Conservation (phyloP, 2,797 vertebrate genomes). For the Labroides dimidiatus region DNA sequence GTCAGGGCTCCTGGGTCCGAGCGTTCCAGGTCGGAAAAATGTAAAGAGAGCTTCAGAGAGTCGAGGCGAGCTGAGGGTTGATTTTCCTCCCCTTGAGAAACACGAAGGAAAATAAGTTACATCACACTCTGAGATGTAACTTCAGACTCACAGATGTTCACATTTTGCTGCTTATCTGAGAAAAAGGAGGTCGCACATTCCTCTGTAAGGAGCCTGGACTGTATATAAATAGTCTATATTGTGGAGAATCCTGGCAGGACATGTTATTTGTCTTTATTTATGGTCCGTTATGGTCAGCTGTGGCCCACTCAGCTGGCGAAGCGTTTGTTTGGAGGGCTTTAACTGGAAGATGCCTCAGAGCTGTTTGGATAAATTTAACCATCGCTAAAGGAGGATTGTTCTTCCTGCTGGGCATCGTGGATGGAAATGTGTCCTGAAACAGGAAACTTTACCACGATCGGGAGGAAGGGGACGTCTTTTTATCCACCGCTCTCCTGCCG, state of each 20-base stretch:
- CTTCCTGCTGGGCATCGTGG: not conserved
- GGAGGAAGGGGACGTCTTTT: too few relatives aligned
- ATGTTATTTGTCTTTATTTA: conserved; percentile 11
- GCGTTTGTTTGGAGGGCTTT: conserved; percentile 6
- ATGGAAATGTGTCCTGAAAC: too few relatives aligned
- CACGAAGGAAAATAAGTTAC: conserved; percentile 52
- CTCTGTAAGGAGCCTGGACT: too few relatives aligned
- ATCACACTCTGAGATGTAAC: conserved; percentile 2
- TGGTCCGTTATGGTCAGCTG: conserved; percentile 21
- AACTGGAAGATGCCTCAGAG: conserved; percentile 46
- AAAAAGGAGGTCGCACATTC: not conserved
- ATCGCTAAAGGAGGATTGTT: conserved; percentile 9
- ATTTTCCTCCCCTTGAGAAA: conserved; percentile 50
- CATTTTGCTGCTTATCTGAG: not conserved
- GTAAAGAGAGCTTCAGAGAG: conserved; percentile 26
- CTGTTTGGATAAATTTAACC: conserved; percentile 41
- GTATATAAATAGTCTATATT: conserved; percentile 31
- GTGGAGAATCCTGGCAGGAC: conserved; percentile 45
- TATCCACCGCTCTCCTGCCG: too few relatives aligned
- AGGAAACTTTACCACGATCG: too few relatives aligned
- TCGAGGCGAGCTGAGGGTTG: conserved; percentile 35
- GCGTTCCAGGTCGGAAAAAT: conserved; percentile 72
- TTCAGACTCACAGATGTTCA: conserved; percentile 13
- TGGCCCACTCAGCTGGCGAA: conserved; percentile 17
- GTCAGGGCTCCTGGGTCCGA: conserved; percentile 67